phyloP scores from a whole-genome alignment of 2,888 invertebrate species.

The Phaedon cochleariae region DNA sequence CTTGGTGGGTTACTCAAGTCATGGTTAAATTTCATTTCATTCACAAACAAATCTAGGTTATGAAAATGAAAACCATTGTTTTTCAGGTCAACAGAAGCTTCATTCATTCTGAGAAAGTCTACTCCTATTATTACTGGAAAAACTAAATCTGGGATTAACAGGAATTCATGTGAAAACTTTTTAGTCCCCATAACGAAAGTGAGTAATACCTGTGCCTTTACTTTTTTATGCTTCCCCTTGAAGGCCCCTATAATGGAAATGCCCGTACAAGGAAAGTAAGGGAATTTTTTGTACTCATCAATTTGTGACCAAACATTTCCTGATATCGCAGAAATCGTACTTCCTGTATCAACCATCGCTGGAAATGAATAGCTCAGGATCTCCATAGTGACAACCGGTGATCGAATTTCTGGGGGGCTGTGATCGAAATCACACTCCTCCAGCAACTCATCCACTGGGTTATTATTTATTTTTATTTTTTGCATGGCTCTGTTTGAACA shows the following conservation, averaged over 20 bases:
- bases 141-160: background rate
- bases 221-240: background rate
- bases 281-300: background rate
- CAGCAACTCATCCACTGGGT: background rate
- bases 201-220: background rate
- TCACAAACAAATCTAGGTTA: background rate
- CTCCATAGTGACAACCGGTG: background rate
- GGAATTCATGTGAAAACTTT: background rate
- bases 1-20: too few relatives aligned
- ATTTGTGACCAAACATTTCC: background rate
- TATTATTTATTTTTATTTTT: background rate
- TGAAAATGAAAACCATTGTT: background rate
- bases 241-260: background rate
- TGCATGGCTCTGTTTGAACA: background rate
- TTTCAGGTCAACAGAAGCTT: background rate
- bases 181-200: background rate
- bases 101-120: background rate
- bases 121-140: background rate
- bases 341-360: background rate
- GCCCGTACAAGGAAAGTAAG: background rate
- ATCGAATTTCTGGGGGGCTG: background rate
- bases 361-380: background rate
- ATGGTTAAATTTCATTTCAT: background rate
- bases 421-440: slow-evolving; percentile 2
- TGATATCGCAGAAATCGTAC: background rate